phyloP scores from a whole-genome alignment of 2,888 invertebrate genomes.

The Eristalis arbustorum region DNA sequence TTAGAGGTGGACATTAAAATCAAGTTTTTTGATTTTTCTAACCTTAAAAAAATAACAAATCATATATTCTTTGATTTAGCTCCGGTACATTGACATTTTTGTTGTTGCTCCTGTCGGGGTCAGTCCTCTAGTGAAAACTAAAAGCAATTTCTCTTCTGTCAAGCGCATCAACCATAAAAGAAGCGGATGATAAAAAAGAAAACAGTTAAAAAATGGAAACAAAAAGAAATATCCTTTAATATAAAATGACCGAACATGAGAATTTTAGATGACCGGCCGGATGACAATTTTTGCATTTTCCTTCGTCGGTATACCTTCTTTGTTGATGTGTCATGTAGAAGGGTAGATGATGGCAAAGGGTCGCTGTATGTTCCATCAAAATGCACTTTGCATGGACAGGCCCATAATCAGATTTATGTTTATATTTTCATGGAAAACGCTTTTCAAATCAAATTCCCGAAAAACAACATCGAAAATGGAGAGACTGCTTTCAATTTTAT shows the following conservation, averaged over 20 bases:
- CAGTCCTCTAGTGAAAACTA: constrained; percentile 49
- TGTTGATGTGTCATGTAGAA: constrained; percentile 55
- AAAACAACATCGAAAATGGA: constrained; percentile 72
- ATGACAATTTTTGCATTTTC: constrained; percentile 65
- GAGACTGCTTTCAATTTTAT: constrained; percentile 53
- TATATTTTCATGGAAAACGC: constrained; percentile 77
- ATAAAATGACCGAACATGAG: constrained; percentile 69
- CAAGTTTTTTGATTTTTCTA: constrained; percentile 54
- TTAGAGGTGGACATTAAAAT: constrained; percentile 68
- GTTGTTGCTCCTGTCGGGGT: constrained; percentile 35
- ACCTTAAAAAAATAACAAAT: constrained; percentile 49
- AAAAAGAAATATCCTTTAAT: constrained; percentile 65
- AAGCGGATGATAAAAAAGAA: constrained; percentile 46
- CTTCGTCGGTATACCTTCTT: constrained; percentile 58
- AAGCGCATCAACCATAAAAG: constrained; percentile 66
- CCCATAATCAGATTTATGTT: constrained; percentile 76
- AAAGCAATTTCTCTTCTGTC: constrained; percentile 69
- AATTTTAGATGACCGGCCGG: constrained; percentile 69
- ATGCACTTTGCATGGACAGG: constrained; percentile 73
- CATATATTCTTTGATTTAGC: constrained; percentile 68
- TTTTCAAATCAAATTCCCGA: constrained; percentile 78
- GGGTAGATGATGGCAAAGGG: constrained; percentile 2
- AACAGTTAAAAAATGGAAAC: constrained; percentile 20
- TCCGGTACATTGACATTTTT: constrained; percentile 32
- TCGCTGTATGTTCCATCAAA: constrained; percentile 50